Base-by-base conservation (phyloP, 30 jellyfish, hydroid and myxozoan species). In the Cassiopea andromeda region DNA sequence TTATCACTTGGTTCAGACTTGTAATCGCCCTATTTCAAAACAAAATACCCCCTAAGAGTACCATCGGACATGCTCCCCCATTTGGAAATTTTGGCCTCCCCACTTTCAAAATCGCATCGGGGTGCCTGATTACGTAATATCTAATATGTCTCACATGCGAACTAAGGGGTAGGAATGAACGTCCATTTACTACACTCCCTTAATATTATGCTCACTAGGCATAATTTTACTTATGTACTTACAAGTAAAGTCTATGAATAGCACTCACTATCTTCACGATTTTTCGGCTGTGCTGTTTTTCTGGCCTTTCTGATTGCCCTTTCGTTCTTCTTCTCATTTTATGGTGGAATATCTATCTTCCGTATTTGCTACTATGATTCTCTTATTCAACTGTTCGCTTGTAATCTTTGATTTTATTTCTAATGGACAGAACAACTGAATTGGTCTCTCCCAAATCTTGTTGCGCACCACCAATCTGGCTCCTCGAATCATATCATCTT, bases 401-500 rank as follows among this genome's bases (percentile, higher is more conserved):
- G 82, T 73, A 58, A 73, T 73, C 12, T 9, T 73, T 73, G 82
- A 73, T 14, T 44, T 19, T 73, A 73, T 73, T n/a, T 73, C 82
- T 44, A 73, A 38, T 58, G 82, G 82, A 38, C 82, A 73, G 60
- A n/a, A 5, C 15, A 73, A 60, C 60, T 44, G 82, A n/a, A 73
- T 13, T n/a, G 82, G 82, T 58, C 82, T 16, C 44, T 38, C 82
- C 82, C 82, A 72, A 15, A 84, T 74, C 86, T 69, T 84, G n/a
- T 49, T 59, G 48, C 46, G 48, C 13, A 84, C 92, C 15, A 84
- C 57, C 92, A 84, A 60, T 68, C 92, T 76, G 57, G 72, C 87
- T 71, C 92, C 86, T 74, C 87, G 13, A 9, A 27, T 43, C 59
- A 84, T 87, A 7, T 68, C 92, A 84, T 84, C 92, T 47, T 74